phyloP scores from a whole-genome alignment of 2,113 vertebrate species.

The Zosterops hypoxanthus region DNA sequence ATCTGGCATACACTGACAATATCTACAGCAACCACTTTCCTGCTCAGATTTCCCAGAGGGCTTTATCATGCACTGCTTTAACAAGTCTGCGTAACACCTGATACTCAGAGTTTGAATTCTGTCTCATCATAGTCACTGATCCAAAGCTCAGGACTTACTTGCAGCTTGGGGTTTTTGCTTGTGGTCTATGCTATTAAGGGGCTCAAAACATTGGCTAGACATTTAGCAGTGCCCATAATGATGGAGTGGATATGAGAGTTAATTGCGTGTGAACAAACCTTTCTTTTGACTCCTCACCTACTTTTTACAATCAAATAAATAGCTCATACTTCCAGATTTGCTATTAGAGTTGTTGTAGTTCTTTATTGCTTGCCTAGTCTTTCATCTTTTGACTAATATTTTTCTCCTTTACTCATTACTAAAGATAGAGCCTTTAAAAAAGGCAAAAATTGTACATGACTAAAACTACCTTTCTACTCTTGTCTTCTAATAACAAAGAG shows the following conservation, averaged over 20 bases:
- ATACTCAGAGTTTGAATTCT: not conserved
- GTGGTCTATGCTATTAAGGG: not conserved
- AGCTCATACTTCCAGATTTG: not conserved
- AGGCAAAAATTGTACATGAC: not conserved
- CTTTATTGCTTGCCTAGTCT: not conserved
- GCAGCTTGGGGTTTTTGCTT: not conserved
- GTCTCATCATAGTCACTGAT: not conserved
- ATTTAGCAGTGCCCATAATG: not conserved
- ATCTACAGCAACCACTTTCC: not conserved
- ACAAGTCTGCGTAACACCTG: not conserved
- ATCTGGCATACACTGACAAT: not conserved
- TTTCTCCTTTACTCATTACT: not conserved
- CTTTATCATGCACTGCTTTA: not conserved
- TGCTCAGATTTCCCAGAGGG: not conserved
- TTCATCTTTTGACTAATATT: not conserved
- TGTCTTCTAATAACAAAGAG: not conserved
- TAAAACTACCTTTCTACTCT: not conserved
- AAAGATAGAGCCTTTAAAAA: not conserved
- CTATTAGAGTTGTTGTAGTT: not conserved
- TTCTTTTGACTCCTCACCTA: not conserved
- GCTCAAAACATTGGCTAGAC: not conserved
- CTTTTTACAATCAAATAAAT: not conserved
- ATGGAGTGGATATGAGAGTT: not conserved
- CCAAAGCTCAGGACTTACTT: not conserved
- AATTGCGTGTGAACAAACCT: not conserved